Conservation (phyloP, 1,140 invertebrate genomes). For the Acromyrmex charruanus region DNA sequence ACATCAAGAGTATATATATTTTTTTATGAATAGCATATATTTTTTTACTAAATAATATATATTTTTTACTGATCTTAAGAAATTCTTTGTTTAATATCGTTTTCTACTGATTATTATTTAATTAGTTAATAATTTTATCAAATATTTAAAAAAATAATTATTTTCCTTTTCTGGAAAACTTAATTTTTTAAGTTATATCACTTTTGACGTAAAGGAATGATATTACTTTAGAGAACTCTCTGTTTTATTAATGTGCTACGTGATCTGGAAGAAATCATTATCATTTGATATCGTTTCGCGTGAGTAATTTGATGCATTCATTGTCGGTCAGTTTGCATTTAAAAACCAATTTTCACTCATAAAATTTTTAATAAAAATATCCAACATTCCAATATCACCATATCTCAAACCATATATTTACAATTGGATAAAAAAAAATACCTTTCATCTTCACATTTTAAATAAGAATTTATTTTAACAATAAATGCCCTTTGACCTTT, state of each 20-base stretch:
- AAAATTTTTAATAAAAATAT: not conserved
- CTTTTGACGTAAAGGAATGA: too few species aligned
- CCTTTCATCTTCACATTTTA: not conserved
- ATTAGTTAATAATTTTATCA: too few species aligned
- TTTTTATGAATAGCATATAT: too few species aligned
- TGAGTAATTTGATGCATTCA: not conserved
- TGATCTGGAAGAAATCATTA: not conserved
- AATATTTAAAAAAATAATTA: too few species aligned
- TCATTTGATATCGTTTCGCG: not conserved
- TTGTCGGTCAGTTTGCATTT: not conserved
- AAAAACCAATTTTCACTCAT: not conserved
- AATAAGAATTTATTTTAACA: not conserved
- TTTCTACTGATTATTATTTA: too few species aligned
- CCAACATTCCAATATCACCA: not conserved
- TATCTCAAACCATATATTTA: not conserved
- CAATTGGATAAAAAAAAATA: not conserved
- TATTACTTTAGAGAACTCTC: not conserved
- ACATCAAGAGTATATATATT: too few species aligned
- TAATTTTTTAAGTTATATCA: too few species aligned
- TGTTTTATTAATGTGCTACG: not conserved
- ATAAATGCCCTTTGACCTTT: constrained; percentile 9
- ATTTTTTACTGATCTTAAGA: too few species aligned
- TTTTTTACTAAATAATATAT: too few species aligned
- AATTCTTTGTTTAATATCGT: too few species aligned
- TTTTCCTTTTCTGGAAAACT: too few species aligned